phyloP scores from a whole-genome alignment of 1,140 invertebrate genomes.

The Drosophila ironensis region DNA sequence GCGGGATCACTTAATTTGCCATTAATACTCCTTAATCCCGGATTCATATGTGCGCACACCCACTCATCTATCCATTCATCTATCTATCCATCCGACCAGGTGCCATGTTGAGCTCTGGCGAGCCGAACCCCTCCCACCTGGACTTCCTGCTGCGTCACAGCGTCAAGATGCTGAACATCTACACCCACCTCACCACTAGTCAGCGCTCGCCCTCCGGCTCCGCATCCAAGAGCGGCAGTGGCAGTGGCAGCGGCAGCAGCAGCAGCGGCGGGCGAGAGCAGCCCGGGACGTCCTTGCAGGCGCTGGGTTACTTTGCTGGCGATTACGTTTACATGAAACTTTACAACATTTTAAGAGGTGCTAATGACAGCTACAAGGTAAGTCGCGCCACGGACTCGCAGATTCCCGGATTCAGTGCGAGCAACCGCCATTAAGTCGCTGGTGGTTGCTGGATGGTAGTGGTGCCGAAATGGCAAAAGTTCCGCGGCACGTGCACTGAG shows the following conservation, averaged over 20 bases:
- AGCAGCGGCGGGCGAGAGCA: slow-evolving; percentile 25
- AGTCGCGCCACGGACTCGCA: slow-evolving; percentile 50
- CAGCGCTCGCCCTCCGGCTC: slow-evolving; percentile 80
- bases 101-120: slow-evolving; percentile 45
- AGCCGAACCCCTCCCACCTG: slow-evolving; percentile 32
- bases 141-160: slow-evolving; percentile 85
- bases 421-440: slow-evolving; percentile 63
- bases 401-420: slow-evolving; percentile 14
- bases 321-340: slow-evolving; percentile 89
- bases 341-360: slow-evolving; percentile 87
- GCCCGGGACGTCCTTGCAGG: slow-evolving; percentile 54
- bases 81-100: no score
- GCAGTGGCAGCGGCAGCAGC: slow-evolving; percentile 69
- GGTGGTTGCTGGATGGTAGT: neutral
- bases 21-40: slow-evolving; percentile 53
- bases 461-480: slow-evolving; percentile 70
- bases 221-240: slow-evolving; percentile 84
- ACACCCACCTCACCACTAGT: slow-evolving; percentile 88
- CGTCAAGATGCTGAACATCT: slow-evolving; percentile 87
- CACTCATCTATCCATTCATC: no score
- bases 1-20: slow-evolving; percentile 55
- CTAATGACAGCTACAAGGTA: slow-evolving; percentile 90
- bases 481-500: slow-evolving; percentile 67
- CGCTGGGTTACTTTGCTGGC: slow-evolving; percentile 85
- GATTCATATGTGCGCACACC: neutral